Conservation (phyloP, 2,797 vertebrate genomes). For the Gymnocypris eckloni region DNA sequence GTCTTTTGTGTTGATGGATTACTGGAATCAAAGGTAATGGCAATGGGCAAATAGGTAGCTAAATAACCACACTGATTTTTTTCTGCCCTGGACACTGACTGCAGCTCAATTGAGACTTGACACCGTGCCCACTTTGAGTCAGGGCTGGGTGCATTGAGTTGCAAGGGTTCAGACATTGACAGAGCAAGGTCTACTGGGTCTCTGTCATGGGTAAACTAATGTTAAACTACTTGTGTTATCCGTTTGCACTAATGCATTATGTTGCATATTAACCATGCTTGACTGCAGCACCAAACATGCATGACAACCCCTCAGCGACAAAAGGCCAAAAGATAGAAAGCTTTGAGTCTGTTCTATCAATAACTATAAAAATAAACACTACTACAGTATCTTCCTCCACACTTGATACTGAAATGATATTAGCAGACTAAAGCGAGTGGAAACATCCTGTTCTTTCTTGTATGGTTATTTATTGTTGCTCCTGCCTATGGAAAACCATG, state of each 20-base stretch:
- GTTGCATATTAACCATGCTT: neutral
- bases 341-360: constrained; percentile 5
- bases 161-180: neutral
- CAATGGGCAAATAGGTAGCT: constrained; percentile 23
- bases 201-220: constrained; percentile 40
- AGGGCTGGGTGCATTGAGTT: constrained; percentile 23
- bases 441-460: constrained; percentile 37
- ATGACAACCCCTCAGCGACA: constrained; percentile 2
- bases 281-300: neutral
- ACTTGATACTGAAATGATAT: neutral
- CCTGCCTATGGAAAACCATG: neutral
- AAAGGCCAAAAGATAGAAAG: neutral
- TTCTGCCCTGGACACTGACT: constrained; percentile 32
- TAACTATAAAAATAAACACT: neutral
- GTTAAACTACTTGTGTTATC: constrained; percentile 56
- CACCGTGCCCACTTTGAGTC: neutral
- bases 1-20: constrained; percentile 47
- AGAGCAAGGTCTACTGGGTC: constrained; percentile 15
- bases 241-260: neutral
- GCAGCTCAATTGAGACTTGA: constrained; percentile 30
- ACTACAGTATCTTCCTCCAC: neutral
- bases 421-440: neutral
- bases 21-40: constrained; percentile 49
- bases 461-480: neutral
- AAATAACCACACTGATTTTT: constrained; percentile 30